Base-by-base conservation (phyloP, 1,140 invertebrate genomes). In the Cydia strobilella region DNA sequence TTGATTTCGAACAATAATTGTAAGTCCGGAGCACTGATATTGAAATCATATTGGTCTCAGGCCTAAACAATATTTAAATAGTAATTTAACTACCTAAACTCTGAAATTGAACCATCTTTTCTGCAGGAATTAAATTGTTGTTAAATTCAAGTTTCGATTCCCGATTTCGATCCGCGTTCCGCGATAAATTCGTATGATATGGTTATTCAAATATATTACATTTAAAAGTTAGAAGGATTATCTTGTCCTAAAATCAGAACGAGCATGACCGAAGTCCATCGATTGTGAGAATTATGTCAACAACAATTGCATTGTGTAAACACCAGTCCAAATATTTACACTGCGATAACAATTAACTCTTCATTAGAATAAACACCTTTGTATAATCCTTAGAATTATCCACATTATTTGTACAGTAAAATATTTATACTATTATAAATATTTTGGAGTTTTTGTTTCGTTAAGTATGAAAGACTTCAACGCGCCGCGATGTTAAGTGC, bases 381-480 rank as follows among this genome's bases (percentile, higher is more conserved):
- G 15, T 65, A 31, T 66, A 66, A 66, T 66, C 63, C 63, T 35
- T 35, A 66, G 63, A 66, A 7, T 35, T 35, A 15, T 59, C 54
- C 18, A 12, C 54, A 59, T 23, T 23, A 23, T 23, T 59, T 3
- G 20, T 59, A 23, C 20, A 23, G 18, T 23, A 12, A 23, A 59
- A 59, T 20, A 12, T 59, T 18, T 27, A 13, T 66, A 31, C 0
- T n/a, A 39, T 25, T 25, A 69, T n/a, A 69, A 10, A n/a, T 39
- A 18, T 31, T 35, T 69, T 18, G 31, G 65, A 39, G 5, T 20
- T 69, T 69, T 69, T 20, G 35, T 15, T 18, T 18, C 6, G n/a
- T 69, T 69, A 69, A 69, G 65, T 69, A 69, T 18, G 65, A 69
- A 69, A 69, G 65, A 69, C 65, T 69, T 69, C 65, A 69, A 69